Base-by-base conservation (phyloP, 2,888 invertebrate species). In the Lepeophtheirus nordmannii region DNA sequence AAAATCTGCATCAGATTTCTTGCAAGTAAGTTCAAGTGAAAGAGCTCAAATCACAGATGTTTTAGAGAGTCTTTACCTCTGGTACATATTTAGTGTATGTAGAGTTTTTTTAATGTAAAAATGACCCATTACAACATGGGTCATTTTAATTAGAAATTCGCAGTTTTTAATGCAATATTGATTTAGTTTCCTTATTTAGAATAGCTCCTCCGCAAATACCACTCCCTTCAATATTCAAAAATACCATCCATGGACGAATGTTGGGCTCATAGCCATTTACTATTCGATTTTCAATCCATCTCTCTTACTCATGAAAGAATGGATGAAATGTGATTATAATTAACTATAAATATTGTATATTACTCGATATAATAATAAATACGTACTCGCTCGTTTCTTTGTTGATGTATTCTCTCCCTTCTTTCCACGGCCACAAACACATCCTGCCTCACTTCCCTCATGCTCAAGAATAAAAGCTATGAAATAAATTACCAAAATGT, bases 201-300 rank as follows among this genome's bases (percentile, higher is more conserved):
- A 62, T 38, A 40, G 40, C 62, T 12, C 62, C 62, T 20, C 62
- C 62, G 20, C 62, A 62, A 60, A 38, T 60, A 30, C 37, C 37
- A 60, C 60, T 60, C 23, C n/a, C 12, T 14, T 41, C 38, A 17
- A 62, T 11, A n/a, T 62, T 40, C 11, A 62, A 17, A n/a, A 62
- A 40, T 3, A 17, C 62, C 62, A 62, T 62, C 62, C 62, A 62
- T 10, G 62, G 62, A 2, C 62, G 38, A 11, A 20, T 11, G 14
- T 59, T 38, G 40, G 62, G 62, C 62, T 38, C 40, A 40, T 39
- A 62, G 9, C 62, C 62, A 39, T 41, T 41, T 8, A 62, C 62
- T 20, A 62, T 62, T 23, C 62, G 53, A 8, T 46, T 46, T 17
- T 46, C n/a, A 8, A 46, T 46, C 17, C 17, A 17, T 8, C 53